These are phyloP conservation scores for Pogonomyrmex barbatus DNA, from an alignment of 1,140 invertebrate species.

Conservation along the genomic window DNA sequence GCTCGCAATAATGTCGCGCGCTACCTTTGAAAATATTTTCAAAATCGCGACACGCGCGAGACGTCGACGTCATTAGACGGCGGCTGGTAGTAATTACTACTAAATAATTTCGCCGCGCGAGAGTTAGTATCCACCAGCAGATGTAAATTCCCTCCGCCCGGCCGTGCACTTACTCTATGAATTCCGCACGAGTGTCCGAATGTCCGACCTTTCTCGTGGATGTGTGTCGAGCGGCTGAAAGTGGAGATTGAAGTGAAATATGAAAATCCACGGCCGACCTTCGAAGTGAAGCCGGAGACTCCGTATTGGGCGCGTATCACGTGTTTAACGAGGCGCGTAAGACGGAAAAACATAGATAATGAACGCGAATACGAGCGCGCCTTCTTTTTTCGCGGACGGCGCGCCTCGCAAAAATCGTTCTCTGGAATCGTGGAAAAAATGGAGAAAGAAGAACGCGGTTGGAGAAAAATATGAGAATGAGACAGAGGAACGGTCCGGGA, in stretches of 20 bases:
- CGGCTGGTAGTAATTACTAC: conserved; percentile 77
- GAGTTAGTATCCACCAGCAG: conserved; percentile 69
- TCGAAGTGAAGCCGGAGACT: conserved; percentile 49
- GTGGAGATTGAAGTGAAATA: conserved; percentile 85
- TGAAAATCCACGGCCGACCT: conserved; percentile 78
- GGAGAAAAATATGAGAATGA: conserved; percentile 37
- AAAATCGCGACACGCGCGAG: conserved; percentile 39
- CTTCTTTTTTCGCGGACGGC: conserved; percentile 13
- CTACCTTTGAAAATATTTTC: conserved; percentile 57
- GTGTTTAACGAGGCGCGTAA: conserved; percentile 73
- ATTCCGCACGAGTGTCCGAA: conserved; percentile 83
- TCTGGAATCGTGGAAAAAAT: conserved; percentile 40
- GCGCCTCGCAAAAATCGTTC: conserved; percentile 62
- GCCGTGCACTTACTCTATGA: conserved; percentile 80
- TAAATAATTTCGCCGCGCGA: conserved; percentile 79
- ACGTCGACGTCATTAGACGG: conserved; percentile 67
- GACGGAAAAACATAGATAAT: conserved; percentile 75
- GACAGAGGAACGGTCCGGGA: background rate
- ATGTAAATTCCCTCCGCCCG: conserved; percentile 80
- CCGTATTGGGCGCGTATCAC: conserved; percentile 69
- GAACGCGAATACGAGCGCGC: conserved; percentile 66
- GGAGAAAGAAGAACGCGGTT: background rate
- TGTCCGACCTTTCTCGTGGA: conserved; percentile 81
- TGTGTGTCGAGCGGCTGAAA: conserved; percentile 79
- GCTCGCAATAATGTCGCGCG: conserved; percentile 36